Percentiles rank a stretch among this genome's conserved stretches.
These are phyloP conservation scores for Augochlorella aurata DNA, from an alignment of 2,888 invertebrate species.

Conservation along the genomic window DNA sequence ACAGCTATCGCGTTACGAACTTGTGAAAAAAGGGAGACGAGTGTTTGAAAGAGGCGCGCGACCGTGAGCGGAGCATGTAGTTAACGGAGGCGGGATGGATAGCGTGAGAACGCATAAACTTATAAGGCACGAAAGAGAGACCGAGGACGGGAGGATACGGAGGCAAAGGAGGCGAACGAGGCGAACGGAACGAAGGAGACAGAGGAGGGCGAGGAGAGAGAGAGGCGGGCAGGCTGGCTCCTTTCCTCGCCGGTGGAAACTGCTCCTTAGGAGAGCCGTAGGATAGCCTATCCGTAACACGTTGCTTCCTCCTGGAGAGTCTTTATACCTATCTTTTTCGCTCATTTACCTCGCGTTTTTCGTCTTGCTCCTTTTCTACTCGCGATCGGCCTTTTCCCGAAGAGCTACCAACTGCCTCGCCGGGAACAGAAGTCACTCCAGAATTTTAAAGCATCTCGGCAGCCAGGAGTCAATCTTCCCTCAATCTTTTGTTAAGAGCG, in stretches of 20 bases:
- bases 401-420: neutral
- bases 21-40: slow-evolving; percentile 5
- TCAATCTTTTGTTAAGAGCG: too few species aligned
- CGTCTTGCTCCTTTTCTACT: neutral
- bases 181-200: neutral
- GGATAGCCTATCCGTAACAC: slow-evolving; percentile 62
- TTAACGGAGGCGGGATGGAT: slow-evolving; percentile 67
- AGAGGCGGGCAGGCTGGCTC: slow-evolving; percentile 37
- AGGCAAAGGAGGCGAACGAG: neutral
- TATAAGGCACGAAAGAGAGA: slow-evolving; percentile 62
- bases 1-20: neutral
- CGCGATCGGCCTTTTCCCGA: slow-evolving; percentile 3
- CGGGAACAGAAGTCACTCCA: neutral
- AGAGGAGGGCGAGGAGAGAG: too few species aligned
- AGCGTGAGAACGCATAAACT: slow-evolving; percentile 77
- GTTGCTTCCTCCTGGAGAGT: slow-evolving; percentile 56
- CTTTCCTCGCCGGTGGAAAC: slow-evolving; percentile 66
- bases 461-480: neutral
- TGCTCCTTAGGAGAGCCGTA: slow-evolving; percentile 46
- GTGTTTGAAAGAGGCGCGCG: slow-evolving; percentile 36
- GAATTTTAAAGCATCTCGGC: neutral
- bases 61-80: slow-evolving; percentile 43
- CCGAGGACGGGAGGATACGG: slow-evolving; percentile 47
- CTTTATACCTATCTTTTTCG: slow-evolving; percentile 44
- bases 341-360: slow-evolving; percentile 48